Evolutionary conservation across 2,113 vertebrate species (phyloP).

Genomic region (Hydrolagus affinis): DNA sequence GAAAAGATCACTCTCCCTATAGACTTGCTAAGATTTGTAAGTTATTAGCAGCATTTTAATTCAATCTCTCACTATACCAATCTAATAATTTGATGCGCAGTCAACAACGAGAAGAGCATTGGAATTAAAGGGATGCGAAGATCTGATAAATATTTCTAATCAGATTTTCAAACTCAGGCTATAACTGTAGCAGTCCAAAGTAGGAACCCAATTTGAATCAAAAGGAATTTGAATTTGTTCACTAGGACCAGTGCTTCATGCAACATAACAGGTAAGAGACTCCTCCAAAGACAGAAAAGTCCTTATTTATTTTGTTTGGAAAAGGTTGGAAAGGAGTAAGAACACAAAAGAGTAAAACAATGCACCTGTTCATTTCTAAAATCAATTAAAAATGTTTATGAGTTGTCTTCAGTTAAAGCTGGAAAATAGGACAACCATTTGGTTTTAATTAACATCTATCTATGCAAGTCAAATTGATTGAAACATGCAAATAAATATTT

Average conservation of each 20-base stretch:
- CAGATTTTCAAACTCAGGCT: not conserved
- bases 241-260: too few relatives aligned
- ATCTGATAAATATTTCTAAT: not conserved
- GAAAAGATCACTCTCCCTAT: not conserved
- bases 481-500: too few relatives aligned
- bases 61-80: not conserved
- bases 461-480: too few relatives aligned
- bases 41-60: not conserved
- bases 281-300: too few relatives aligned
- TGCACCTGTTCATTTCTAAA: too few relatives aligned
- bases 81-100: not conserved
- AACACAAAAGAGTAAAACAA: not conserved
- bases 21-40: not conserved
- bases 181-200: not conserved
- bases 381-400: too few relatives aligned
- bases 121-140: not conserved
- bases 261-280: too few relatives aligned
- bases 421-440: too few relatives aligned
- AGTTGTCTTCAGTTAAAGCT: too few relatives aligned
- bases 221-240: not conserved
- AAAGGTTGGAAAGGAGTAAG: not conserved
- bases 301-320: not conserved
- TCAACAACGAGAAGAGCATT: not conserved
- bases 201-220: not conserved
- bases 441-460: too few relatives aligned